phyloP scores from a whole-genome alignment of 2,113 vertebrate species.

The Haemorhous mexicanus region DNA sequence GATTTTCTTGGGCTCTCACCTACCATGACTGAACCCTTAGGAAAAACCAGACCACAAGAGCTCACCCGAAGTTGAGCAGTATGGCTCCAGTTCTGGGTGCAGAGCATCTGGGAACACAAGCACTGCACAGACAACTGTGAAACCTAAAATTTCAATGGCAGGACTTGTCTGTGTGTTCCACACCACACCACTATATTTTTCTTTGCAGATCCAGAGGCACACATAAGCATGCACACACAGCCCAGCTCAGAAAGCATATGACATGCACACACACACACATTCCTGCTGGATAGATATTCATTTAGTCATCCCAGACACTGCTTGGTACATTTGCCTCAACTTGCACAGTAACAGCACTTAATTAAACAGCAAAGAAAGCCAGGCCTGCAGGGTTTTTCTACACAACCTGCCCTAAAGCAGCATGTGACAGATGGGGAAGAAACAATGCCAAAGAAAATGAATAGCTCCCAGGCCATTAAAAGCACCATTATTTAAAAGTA shows the following conservation, averaged over 20 bases:
- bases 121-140: not conserved
- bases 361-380: constrained; percentile 40
- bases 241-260: not conserved
- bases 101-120: not conserved
- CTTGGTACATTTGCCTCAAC: constrained; percentile 38
- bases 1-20: not conserved
- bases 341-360: constrained; percentile 43
- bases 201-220: not conserved
- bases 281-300: constrained; percentile 4
- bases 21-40: not conserved
- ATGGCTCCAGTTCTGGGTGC: not conserved
- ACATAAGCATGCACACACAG: not conserved
- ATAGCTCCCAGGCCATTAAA: not conserved
- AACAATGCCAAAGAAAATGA: not conserved
- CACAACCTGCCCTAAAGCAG: not conserved
- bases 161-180: not conserved
- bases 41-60: not conserved
- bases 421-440: not conserved
- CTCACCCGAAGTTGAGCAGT: not conserved
- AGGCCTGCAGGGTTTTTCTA: constrained; percentile 34
- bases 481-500: not conserved
- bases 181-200: not conserved
- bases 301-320: constrained; percentile 8
- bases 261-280: not conserved
- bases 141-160: not conserved